These are phyloP conservation scores for Petroica traversi DNA, from an alignment of 2,113 vertebrate genomes.

Conservation along the genomic window DNA sequence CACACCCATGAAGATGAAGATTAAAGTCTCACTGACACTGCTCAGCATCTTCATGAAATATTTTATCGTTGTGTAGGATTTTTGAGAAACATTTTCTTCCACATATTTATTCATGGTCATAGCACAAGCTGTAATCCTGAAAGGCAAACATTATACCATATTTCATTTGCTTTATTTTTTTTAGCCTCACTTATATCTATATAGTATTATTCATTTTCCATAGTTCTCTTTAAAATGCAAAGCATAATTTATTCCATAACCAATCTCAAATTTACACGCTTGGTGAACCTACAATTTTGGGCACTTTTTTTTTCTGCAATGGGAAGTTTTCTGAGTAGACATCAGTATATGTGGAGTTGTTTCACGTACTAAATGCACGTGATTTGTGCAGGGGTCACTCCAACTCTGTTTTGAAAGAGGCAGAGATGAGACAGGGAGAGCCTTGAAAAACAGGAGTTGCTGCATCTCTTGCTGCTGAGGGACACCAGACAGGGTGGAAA, in stretches of 20 bases:
- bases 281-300: neutral
- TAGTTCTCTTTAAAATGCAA: neutral
- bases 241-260: neutral
- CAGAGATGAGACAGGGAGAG: neutral
- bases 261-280: neutral
- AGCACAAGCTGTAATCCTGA: slow-evolving; percentile 91
- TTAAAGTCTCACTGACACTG: slow-evolving; percentile 93
- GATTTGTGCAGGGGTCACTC: neutral
- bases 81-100: slow-evolving; percentile 95
- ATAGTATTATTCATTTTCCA: neutral
- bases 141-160: slow-evolving; percentile 1
- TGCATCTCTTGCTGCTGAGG: neutral
- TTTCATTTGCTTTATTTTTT: neutral
- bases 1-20: slow-evolving; percentile 98
- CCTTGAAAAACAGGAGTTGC: neutral
- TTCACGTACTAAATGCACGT: neutral
- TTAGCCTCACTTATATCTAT: neutral
- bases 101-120: slow-evolving; percentile 98
- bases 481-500: neutral
- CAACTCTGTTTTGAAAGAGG: neutral
- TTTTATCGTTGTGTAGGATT: slow-evolving; percentile 93
- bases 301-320: accelerated
- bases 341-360: neutral
- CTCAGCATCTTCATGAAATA: slow-evolving; percentile 97
- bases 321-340: neutral